Percentiles rank a stretch among this genome's conserved stretches.
These are phyloP conservation scores for Drosophila anceps DNA, from an alignment of 2,888 invertebrate species.

Conservation along the genomic window DNA sequence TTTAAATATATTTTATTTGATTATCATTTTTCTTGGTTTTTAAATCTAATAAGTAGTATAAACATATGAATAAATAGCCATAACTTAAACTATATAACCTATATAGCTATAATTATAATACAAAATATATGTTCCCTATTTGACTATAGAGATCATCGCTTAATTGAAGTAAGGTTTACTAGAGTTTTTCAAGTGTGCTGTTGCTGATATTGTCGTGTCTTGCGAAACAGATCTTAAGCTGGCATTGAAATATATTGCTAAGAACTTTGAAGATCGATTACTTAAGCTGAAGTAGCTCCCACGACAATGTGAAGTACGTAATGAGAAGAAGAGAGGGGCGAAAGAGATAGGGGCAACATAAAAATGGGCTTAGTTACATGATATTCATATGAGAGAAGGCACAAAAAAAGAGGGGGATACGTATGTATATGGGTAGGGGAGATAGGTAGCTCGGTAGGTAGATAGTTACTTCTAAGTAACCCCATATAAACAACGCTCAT, in stretches of 20 bases:
- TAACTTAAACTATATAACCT: background rate
- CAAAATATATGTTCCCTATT: too few species aligned
- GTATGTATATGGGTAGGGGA: background rate
- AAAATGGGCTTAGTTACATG: background rate
- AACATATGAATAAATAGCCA: too few species aligned
- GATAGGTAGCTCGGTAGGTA: background rate
- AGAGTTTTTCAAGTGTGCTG: background rate
- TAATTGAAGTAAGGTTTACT: background rate
- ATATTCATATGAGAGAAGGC: background rate
- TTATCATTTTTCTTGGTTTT: too few species aligned
- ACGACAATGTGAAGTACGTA: slow-evolving; percentile 20
- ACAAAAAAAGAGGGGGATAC: background rate
- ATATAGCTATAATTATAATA: too few species aligned
- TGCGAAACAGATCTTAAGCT: background rate
- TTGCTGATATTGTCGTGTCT: background rate
- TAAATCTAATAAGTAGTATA: too few species aligned
- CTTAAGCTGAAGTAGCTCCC: slow-evolving; percentile 39
- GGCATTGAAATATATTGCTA: slow-evolving; percentile 11
- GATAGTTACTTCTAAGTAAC: slow-evolving; percentile 41
- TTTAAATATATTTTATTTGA: too few species aligned
- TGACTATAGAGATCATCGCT: background rate
- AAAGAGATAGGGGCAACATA: background rate
- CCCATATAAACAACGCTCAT: slow-evolving; percentile 71
- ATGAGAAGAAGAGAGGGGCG: background rate
- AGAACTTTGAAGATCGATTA: slow-evolving; percentile 21